These are phyloP conservation scores for Mesopsocus fuscifrons DNA, from an alignment of 2,888 invertebrate species.

Conservation along the genomic window DNA sequence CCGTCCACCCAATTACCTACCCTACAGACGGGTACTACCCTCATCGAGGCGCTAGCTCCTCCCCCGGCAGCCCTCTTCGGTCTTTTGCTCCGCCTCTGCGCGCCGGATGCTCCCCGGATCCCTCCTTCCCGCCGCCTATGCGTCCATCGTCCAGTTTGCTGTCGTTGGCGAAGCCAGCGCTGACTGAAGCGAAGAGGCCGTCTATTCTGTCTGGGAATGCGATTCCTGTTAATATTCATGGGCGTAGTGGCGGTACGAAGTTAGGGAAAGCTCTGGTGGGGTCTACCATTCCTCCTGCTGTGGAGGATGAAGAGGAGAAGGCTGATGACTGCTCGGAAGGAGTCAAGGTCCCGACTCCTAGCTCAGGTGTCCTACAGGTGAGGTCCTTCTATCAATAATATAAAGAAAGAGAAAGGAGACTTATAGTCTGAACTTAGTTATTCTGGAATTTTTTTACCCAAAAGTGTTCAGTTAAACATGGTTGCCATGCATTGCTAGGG, in stretches of 20 bases:
- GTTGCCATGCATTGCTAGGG: too few species aligned
- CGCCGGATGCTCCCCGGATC: neutral
- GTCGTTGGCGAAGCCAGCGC: neutral
- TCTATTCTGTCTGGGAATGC: conserved; percentile 3
- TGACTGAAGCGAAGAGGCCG: neutral
- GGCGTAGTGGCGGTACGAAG: neutral
- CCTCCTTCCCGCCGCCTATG: neutral
- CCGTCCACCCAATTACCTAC: neutral
- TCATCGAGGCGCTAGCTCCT: neutral
- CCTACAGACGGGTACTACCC: too few species aligned
- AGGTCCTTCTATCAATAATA: too few species aligned
- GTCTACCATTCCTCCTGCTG: neutral
- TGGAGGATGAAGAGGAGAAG: conserved; percentile 16
- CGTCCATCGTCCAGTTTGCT: neutral
- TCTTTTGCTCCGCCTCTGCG: neutral
- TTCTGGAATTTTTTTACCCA: too few species aligned
- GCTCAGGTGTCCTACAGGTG: conserved; percentile 45
- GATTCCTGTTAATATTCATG: conserved; percentile 4
- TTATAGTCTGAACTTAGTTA: too few species aligned
- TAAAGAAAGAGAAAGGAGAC: too few species aligned
- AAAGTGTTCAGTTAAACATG: too few species aligned
- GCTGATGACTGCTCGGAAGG: conserved; percentile 21
- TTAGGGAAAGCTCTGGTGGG: too few species aligned
- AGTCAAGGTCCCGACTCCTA: conserved; percentile 19
- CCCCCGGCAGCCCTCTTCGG: neutral